Base-by-base conservation (phyloP, 23 tunicate species). In the Phallusia fumigata region DNA sequence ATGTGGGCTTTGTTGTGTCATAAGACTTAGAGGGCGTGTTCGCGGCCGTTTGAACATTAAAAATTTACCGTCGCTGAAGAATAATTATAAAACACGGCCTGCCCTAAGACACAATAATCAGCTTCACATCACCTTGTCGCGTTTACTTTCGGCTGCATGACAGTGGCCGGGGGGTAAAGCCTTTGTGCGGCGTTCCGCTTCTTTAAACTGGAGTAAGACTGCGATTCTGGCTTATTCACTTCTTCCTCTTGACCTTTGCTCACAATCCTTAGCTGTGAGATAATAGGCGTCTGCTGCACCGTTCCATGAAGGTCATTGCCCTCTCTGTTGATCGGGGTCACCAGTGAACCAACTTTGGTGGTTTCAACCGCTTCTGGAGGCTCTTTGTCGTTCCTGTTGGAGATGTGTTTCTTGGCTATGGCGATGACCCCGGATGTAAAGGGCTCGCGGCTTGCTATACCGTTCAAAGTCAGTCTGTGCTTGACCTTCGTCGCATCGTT, bases 381-480 rank as follows among this genome's bases (percentile, higher is more conserved):
- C 28, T 58, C 69, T 13, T 58, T 58, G 1, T 16, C 69, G 26
- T 24, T 24, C 13, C 69, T 8, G 16, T 24, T 58, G 69, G 52
- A 34, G 81, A 80, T 80, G 75, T 86, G 90, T 35, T 86, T 86
- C 75, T 86, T 83, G 34, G 91, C 81, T 53, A 81, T 81, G 53
- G 86, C 91, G 18, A 87, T 87, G 52, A 81, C 84, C 33, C 91
- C 77, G 5, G 91, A 75, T 6, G 80, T 87, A 31, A 81, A 87
- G 22, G 84, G 31, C 36, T 87, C 82, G 0, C 91, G 50, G 36
- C 58, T 87, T 19, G 91, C 91, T 13, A 87, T 69, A 0, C 91
- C 91, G 28, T 84, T 83, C 65, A 87, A 65, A 35, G 91, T 87
- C 32, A 87, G 80, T 33, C 91, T 77, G 49, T 87, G 91, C 65